A percentile compares a stretch with the other conserved stretches of the same genome.
Conservation (phyloP, 2,888 invertebrate genomes). For the Thereva unica region DNA sequence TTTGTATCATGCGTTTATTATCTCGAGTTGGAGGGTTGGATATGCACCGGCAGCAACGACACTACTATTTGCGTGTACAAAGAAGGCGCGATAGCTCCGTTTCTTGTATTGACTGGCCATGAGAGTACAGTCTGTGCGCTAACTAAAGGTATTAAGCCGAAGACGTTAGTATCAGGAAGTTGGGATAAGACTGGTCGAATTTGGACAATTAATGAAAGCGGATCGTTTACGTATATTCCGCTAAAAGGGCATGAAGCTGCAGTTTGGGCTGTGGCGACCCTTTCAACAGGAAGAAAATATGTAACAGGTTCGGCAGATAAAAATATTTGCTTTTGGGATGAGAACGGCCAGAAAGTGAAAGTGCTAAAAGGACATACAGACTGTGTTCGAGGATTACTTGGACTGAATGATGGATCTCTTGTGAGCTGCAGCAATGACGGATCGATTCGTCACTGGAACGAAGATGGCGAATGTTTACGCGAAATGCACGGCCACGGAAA, state of each 20-base stretch:
- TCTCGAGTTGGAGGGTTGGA: conserved; percentile 73
- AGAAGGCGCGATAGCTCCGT: conserved; percentile 69
- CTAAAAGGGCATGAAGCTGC: conserved; percentile 78
- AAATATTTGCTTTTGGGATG: conserved; percentile 81
- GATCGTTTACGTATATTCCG: conserved; percentile 61
- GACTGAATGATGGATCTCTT: conserved; percentile 73
- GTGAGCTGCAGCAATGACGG: conserved; percentile 94
- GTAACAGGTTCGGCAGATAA: conserved; percentile 94
- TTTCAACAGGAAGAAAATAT: conserved; percentile 61
- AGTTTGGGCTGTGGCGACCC: conserved; percentile 77
- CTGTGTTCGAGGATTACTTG: conserved; percentile 81
- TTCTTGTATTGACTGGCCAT: conserved; percentile 76
- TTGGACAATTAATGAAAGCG: conserved; percentile 70
- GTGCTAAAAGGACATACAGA: conserved; percentile 84
- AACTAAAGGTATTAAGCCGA: conserved; percentile 58
- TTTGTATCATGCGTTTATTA: conserved; percentile 84
- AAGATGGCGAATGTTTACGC: conserved; percentile 74
- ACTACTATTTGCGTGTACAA: conserved; percentile 79
- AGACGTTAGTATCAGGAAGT: conserved; percentile 78
- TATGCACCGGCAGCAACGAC: conserved; percentile 90
- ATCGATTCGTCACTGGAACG: conserved; percentile 81
- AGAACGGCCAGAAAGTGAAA: conserved; percentile 67
- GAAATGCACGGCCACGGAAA: conserved; percentile 82
- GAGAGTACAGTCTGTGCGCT: conserved; percentile 60
- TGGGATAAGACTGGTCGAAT: conserved; percentile 90